Conservation (phyloP, 1,140 invertebrate species). For the Odontomachus brunneus region DNA sequence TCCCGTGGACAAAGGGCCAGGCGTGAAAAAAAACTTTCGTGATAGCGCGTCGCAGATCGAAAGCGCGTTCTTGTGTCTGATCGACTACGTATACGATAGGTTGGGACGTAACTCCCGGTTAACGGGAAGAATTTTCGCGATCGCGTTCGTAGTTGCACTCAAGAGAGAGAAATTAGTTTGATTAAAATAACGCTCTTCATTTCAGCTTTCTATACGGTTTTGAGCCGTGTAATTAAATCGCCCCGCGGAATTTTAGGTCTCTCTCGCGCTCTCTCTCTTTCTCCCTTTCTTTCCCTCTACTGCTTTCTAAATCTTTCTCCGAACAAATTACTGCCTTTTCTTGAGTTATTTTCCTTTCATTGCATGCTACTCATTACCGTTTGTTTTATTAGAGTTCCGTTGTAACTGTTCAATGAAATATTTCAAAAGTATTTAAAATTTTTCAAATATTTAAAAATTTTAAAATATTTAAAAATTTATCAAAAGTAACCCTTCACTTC, state of each 20-base stretch:
- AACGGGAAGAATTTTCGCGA: background rate
- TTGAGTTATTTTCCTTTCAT: background rate
- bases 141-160: background rate
- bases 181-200: background rate
- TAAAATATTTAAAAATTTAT: background rate
- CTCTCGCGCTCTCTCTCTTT: no score
- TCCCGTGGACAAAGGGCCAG: constrained; percentile 29
- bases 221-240: background rate
- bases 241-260: background rate
- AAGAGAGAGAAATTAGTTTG: constrained; percentile 5
- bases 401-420: no score
- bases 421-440: background rate
- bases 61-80: background rate
- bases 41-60: constrained; percentile 19
- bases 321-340: background rate
- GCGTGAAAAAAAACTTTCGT: constrained; percentile 17
- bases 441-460: no score
- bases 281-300: no score
- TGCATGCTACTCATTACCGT: background rate
- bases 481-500: background rate
- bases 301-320: background rate
- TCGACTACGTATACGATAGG: constrained; percentile 6
- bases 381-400: background rate
- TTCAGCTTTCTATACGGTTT: background rate
- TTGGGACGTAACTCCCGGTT: background rate